Conservation (phyloP, 2,797 vertebrate genomes). For the Leontocebus nigricollis region DNA sequence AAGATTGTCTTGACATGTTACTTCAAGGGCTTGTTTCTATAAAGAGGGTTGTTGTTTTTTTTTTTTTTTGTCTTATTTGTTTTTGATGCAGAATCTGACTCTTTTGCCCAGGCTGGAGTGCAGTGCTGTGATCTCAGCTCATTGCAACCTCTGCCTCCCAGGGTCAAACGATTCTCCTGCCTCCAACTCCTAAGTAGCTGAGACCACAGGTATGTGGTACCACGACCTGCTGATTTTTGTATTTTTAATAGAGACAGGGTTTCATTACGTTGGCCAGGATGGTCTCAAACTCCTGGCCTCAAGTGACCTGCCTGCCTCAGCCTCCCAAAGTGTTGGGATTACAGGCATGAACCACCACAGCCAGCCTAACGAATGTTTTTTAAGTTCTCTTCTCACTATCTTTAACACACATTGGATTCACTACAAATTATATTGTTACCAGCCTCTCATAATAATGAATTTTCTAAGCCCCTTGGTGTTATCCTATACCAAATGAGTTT, state of each 20-base stretch:
- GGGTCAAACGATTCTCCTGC: too few relatives aligned
- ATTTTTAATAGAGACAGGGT: background rate
- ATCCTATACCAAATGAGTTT: conserved; percentile 13
- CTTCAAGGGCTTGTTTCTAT: conserved; percentile 15
- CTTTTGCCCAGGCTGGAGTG: too few relatives aligned
- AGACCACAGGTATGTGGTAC: too few relatives aligned
- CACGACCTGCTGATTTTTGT: background rate
- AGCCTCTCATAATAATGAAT: conserved; percentile 34
- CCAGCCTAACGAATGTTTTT: background rate
- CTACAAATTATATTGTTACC: conserved; percentile 27
- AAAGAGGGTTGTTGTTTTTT: background rate
- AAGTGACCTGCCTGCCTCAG: background rate
- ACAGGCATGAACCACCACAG: background rate
- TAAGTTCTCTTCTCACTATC: background rate
- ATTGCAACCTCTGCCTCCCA: too few relatives aligned
- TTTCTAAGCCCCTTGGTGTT: conserved; percentile 34
- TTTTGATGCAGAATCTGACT: too few relatives aligned
- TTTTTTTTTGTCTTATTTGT: too few relatives aligned
- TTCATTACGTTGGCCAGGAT: background rate
- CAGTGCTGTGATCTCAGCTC: too few relatives aligned
- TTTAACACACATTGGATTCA: conserved; percentile 30
- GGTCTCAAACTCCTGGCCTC: background rate
- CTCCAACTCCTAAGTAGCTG: too few relatives aligned
- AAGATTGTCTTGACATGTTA: background rate
- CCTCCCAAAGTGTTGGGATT: background rate